Percentiles rank a stretch among this genome's conserved stretches.
phyloP scores from a whole-genome alignment of 1,140 invertebrate genomes.

The Coenobita brevimanus region DNA sequence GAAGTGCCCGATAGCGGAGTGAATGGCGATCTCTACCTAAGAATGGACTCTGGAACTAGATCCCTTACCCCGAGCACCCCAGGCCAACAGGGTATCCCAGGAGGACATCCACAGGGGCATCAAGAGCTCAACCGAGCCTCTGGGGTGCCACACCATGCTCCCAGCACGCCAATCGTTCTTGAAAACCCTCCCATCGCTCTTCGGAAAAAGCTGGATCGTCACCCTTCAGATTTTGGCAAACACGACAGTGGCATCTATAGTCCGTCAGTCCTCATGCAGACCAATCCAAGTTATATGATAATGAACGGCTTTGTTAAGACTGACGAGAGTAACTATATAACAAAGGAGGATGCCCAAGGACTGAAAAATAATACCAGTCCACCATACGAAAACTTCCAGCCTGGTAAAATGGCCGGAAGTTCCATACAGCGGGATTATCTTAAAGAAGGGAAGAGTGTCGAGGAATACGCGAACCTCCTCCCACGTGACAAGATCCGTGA shows the following conservation, averaged over 20 bases:
- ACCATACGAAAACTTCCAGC: background rate
- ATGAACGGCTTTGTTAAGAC: constrained; percentile 28
- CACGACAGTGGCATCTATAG: constrained; percentile 57
- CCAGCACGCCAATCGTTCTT: background rate
- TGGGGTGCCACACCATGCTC: background rate
- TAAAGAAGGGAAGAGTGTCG: background rate
- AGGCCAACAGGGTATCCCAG: background rate
- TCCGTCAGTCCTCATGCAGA: constrained; percentile 34
- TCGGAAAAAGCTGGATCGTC: constrained; percentile 5
- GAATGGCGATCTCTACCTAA: constrained; percentile 12
- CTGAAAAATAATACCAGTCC: background rate
- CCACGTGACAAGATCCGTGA: background rate
- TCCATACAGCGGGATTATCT: constrained; percentile 1
- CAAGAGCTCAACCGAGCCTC: too few relatives aligned
- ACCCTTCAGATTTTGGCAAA: constrained; percentile 30
- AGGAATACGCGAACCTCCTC: constrained; percentile 46
- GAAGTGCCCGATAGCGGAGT: background rate
- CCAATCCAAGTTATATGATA: constrained; percentile 45
- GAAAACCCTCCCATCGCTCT: background rate
- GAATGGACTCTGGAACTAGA: constrained; percentile 28
- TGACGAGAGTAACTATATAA: constrained; percentile 43
- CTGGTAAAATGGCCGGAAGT: background rate
- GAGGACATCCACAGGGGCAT: background rate
- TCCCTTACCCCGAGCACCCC: background rate
- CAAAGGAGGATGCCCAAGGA: background rate